Conservation (phyloP, 2,113 vertebrate species). For the Notarius lentiginosus region DNA sequence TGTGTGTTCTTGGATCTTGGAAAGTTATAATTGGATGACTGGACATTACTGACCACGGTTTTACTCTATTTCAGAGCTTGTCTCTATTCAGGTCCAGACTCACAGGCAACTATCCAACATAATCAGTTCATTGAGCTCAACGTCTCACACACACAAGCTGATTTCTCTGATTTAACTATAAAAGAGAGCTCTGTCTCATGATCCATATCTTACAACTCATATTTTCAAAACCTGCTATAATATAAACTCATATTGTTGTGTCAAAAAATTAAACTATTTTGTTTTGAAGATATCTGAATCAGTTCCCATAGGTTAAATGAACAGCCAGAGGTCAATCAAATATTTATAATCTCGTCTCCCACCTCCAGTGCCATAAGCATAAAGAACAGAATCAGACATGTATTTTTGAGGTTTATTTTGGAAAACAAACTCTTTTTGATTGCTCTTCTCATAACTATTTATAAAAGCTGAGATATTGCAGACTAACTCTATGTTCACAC, state of each 20-base stretch:
- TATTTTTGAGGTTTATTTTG: background rate
- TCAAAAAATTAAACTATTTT: background rate
- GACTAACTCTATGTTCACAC: no score
- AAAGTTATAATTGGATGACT: background rate
- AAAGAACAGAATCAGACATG: background rate
- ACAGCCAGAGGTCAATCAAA: background rate
- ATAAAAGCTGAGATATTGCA: background rate
- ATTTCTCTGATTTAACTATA: background rate
- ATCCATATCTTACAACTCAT: background rate
- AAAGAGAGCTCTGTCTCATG: background rate
- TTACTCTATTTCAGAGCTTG: background rate
- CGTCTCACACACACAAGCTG: background rate
- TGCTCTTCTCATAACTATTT: background rate
- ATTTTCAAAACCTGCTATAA: background rate
- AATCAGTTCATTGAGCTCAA: slow-evolving; percentile 13
- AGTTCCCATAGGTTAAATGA: background rate
- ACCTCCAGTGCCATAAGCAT: background rate
- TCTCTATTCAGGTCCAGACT: background rate
- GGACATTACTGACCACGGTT: background rate
- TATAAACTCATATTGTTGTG: background rate
- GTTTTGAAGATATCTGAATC: background rate
- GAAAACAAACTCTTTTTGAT: background rate
- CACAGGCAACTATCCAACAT: slow-evolving; percentile 14
- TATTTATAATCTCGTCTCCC: background rate
- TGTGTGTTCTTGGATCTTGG: background rate